phyloP scores from a whole-genome alignment of 2,797 vertebrate genomes.

The Diceros bicornis region DNA sequence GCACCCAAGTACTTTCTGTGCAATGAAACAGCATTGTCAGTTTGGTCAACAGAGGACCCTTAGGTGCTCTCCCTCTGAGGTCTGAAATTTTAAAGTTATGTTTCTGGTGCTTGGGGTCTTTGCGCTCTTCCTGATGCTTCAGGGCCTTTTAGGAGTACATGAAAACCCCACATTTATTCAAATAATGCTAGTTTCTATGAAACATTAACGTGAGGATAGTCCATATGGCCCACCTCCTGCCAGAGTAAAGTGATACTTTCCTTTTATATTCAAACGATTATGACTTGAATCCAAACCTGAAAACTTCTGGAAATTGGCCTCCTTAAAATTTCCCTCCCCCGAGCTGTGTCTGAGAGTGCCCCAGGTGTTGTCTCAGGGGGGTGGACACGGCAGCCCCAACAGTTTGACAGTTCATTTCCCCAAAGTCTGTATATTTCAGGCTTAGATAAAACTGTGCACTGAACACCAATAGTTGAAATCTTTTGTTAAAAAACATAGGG shows the following conservation, averaged over 20 bases:
- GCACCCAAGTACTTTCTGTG: conserved; percentile 19
- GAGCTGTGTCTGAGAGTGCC: neutral
- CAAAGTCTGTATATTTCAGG: neutral
- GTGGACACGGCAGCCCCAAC: too few species aligned
- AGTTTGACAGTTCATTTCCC: neutral
- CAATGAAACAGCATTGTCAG: neutral
- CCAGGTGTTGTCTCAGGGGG: neutral
- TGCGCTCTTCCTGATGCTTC: neutral
- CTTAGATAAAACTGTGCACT: neutral
- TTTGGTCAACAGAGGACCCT: neutral
- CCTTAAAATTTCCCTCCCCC: neutral
- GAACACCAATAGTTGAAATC: neutral
- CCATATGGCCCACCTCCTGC: too few species aligned
- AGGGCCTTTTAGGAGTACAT: neutral
- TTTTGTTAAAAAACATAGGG: neutral
- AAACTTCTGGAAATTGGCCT: neutral
- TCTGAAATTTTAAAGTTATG: neutral
- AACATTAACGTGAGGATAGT: neutral
- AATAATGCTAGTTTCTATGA: neutral
- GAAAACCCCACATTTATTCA: neutral
- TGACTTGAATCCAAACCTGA: neutral
- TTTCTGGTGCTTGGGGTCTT: neutral
- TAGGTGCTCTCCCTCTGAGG: neutral
- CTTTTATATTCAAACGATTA: neutral
- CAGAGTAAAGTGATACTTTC: neutral